phyloP scores from a whole-genome alignment of 2,113 vertebrate genomes.

The Chamaetylas fuelleborni region DNA sequence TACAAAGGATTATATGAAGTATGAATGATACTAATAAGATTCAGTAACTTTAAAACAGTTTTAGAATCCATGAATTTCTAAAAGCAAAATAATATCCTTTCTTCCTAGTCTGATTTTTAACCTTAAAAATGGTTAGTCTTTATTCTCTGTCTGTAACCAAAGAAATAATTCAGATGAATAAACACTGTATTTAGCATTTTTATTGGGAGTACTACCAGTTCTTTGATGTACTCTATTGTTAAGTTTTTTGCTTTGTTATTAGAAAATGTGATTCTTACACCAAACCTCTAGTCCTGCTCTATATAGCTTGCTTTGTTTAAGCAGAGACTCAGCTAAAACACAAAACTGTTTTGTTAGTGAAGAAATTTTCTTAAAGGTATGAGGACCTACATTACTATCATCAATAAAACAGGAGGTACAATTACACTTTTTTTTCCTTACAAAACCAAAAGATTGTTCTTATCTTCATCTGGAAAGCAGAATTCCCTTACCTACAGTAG shows the following conservation, averaged over 20 bases:
- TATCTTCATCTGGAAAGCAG: not conserved
- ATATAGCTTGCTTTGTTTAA: not conserved
- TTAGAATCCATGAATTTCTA: not conserved
- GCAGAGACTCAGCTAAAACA: not conserved
- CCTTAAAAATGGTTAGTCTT: slow-evolving; percentile 25
- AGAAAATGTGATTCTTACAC: not conserved
- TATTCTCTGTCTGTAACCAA: slow-evolving; percentile 15
- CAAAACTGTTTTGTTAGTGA: not conserved
- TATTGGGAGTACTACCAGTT: not conserved
- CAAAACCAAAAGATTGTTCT: not conserved
- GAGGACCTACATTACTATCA: not conserved
- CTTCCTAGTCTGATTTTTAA: slow-evolving; percentile 36
- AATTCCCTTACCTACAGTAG: not conserved
- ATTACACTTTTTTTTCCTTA: not conserved
- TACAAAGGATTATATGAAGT: slow-evolving; percentile 50
- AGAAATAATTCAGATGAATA: slow-evolving; percentile 20
- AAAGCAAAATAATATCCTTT: slow-evolving; percentile 32
- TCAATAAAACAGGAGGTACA: not conserved
- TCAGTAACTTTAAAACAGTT: slow-evolving; percentile 31
- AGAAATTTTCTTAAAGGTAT: not conserved
- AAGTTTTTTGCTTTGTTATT: not conserved
- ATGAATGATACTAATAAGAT: slow-evolving; percentile 56
- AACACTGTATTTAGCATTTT: slow-evolving; percentile 29
- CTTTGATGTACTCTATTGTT: not conserved
- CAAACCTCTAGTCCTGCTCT: not conserved